Base-by-base conservation (phyloP, 2,888 invertebrate species). In the Euphydryas editha region DNA sequence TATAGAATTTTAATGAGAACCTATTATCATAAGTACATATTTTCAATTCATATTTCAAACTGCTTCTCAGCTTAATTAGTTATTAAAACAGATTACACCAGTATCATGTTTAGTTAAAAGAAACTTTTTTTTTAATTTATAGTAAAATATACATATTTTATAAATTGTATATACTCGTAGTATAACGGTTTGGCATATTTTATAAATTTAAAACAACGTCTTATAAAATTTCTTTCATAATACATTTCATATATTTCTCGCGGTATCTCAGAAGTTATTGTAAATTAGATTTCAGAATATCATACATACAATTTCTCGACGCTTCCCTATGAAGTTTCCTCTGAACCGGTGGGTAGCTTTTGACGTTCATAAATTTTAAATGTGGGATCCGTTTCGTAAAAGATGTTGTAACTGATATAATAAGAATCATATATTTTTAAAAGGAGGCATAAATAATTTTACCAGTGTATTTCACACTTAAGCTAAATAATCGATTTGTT, bases 321-420 rank as follows among this genome's bases (percentile, higher is more conserved):
- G 63, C 65, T 70, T 56, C 59, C 37, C 62, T 59, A 59, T 64
- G 65, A 73, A 73, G 65, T 72, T 73, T 72, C 61, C 65, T 55
- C 62, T 57, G 61, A 64, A 69, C 61, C 61, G 60, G 44, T 51
- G 62, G 67, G 72, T 69, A 69, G 65, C 68, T 73, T 67, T 70
- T 72, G 72, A 70, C 70, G 72, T 72, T 72, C 73, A 73, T 73
- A 73, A 73, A 70, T 72, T 70, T 72, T 69, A 72, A 70, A 73
- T 69, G 68, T 70, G 67, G 63, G 65, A 65, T 71, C 69, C 63
- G 66, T 69, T 68, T 63, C 65, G 59, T 65, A 56, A 67, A 63
- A 63, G 62, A 68, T 58, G 63, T 64, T 57, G 42, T 51, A 67
- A 54, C 57, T 67, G 51, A 58, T 65, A 44, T 62, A 58, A 56